Evolutionary conservation across 1,140 invertebrate genomes (phyloP).

Genomic region (Stegodyphus mimosarum): DNA sequence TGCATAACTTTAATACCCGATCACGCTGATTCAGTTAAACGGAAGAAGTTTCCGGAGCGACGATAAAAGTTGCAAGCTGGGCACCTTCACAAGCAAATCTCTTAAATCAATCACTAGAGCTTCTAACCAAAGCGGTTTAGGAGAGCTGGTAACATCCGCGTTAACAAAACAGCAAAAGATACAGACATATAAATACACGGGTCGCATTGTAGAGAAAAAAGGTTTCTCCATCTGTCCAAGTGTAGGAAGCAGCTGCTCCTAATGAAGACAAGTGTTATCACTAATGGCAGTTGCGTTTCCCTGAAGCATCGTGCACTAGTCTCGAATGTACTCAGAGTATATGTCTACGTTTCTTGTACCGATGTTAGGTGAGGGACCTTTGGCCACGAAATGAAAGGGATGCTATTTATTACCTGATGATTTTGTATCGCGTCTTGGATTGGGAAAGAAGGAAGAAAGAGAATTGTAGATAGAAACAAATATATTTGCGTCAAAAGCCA

Average conservation of each 20-base stretch:
- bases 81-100: not conserved
- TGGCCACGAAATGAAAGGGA: not conserved
- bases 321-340: not conserved
- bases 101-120: not conserved
- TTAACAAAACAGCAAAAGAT: not conserved
- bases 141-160: not conserved
- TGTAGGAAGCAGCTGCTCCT: conserved; percentile 18
- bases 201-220: conserved; percentile 8
- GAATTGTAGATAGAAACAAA: too few species aligned
- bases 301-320: too few species aligned
- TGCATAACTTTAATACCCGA: too few species aligned
- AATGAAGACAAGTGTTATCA: conserved; percentile 45
- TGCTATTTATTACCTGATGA: not conserved
- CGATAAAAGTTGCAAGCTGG: too few species aligned
- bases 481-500: too few species aligned
- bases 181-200: conserved; percentile 9
- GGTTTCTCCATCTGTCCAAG: conserved; percentile 6
- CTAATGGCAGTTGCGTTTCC: conserved; percentile 23
- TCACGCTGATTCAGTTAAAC: too few species aligned
- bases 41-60: too few species aligned
- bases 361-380: conserved; percentile 4
- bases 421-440: too few species aligned
- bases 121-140: not conserved
- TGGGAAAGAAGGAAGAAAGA: too few species aligned
- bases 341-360: not conserved